phyloP scores from a whole-genome alignment of 2,888 invertebrate genomes.

The Notodonta dromedarius region DNA sequence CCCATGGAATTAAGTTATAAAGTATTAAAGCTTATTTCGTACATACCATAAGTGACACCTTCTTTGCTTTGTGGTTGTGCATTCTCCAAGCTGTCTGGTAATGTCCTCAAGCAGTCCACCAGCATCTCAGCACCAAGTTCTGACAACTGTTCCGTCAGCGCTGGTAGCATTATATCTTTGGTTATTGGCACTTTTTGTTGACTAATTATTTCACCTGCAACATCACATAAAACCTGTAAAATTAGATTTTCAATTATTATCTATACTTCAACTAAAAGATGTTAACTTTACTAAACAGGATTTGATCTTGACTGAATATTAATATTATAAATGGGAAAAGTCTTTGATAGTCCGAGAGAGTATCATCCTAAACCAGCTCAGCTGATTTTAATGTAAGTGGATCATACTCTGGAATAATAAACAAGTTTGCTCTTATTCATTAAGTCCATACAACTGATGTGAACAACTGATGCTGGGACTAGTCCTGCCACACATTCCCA shows the following conservation, averaged over 20 bases:
- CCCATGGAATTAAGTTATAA: too few species aligned
- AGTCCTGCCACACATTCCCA: too few species aligned
- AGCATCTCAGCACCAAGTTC: constrained; percentile 88
- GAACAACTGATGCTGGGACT: too few species aligned
- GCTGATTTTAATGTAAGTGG: not conserved
- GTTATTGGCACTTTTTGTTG: constrained; percentile 84
- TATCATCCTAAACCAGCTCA: too few species aligned
- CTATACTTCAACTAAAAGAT: too few species aligned
- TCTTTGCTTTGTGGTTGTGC: constrained; percentile 85
- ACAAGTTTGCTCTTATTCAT: not conserved
- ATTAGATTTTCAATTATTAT: not conserved
- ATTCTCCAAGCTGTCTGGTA: constrained; percentile 84
- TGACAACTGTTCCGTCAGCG: constrained; percentile 87
- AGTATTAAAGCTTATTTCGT: constrained; percentile 2
- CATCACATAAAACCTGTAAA: constrained; percentile 8
- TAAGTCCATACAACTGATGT: constrained; percentile 27
- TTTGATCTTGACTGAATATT: too few species aligned
- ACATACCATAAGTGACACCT: constrained; percentile 88
- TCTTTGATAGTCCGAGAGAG: too few species aligned
- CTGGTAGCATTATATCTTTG: constrained; percentile 85
- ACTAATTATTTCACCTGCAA: constrained; percentile 83
- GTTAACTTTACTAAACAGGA: too few species aligned
- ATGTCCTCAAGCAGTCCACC: constrained; percentile 83
- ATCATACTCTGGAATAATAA: not conserved
- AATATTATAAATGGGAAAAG: too few species aligned